Base-by-base conservation (phyloP, 2,797 vertebrate species). In the Pogonophryne albipinna region DNA sequence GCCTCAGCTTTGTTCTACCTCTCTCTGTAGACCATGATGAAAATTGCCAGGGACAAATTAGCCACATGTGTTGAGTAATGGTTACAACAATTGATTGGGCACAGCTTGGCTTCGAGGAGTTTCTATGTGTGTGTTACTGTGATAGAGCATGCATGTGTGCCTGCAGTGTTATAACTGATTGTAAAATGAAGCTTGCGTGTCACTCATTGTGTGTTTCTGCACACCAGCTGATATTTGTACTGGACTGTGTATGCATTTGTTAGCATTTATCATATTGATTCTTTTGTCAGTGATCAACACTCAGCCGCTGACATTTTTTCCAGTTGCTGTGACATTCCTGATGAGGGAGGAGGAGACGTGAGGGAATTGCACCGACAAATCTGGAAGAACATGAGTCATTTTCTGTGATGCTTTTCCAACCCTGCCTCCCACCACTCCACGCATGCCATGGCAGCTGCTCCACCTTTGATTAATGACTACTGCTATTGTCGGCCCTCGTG, bases 21-120 rank as follows among this genome's bases (percentile, higher is more conserved):
- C 82, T 79, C 62, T 90, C 85, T 87, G 83, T 69, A 82, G 84
- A 88, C 84, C 84, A 61, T 86, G 85, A 89, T 89, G 78, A 80
- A 87, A 89, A 93, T 91, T 88, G 83, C 79, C 59, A 76, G 74
- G 85, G 87, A 94, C 89, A 91, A 92, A 93, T 91, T 88, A 91
- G 84, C 89, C 86, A 68, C 92, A 93, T 71, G 85, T 92, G 92
- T 85, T 89, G 86, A 89, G 89, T 91, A 90, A 90, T 82, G 85
- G 80, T 85, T 87, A 78, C 78, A 85, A 76, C 83, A 91, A 89
- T 87, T 91, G 89, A 90, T 88, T 91, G 83, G 80, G 89, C 78
- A 58, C 89, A 92, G 87, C 80, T 77, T 88, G 62, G 59, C 51
- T 68, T 46, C 3, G 14, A 50, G 64, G 53, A 72, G 31, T 76